These are phyloP conservation scores for Microvelia longipes DNA, from an alignment of 1,140 invertebrate genomes.

Conservation along the genomic window DNA sequence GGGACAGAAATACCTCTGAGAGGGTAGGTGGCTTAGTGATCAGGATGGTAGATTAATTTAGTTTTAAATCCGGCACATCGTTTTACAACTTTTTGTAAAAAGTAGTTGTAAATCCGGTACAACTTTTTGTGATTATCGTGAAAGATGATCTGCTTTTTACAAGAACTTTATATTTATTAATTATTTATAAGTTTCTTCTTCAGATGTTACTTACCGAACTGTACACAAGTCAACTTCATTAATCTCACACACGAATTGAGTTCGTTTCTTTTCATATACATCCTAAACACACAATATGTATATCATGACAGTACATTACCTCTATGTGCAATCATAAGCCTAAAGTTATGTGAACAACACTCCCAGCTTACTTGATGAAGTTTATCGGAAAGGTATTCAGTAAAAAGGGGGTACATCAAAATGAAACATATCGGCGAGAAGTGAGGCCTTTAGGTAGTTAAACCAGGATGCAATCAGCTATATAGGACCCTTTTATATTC, in stretches of 20 bases:
- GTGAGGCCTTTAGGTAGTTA: background rate
- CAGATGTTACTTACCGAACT: background rate
- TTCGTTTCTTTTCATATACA: background rate
- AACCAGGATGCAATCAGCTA: no score
- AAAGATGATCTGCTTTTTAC: background rate
- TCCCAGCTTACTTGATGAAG: background rate
- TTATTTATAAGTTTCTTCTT: background rate
- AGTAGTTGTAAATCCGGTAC: background rate
- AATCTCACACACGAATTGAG: background rate
- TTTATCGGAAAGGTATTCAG: background rate
- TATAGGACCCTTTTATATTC: no score
- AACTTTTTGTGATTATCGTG: background rate
- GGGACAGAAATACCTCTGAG: no score
- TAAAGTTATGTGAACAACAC: background rate
- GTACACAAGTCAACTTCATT: background rate
- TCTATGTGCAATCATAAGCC: background rate
- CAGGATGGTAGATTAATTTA: no score
- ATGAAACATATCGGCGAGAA: background rate
- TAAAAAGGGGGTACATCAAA: background rate
- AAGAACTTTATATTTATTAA: background rate
- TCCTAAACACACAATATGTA: background rate
- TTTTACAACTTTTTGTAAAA: background rate
- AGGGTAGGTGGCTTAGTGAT: no score
- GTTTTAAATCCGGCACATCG: background rate
- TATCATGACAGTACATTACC: background rate